A percentile compares a stretch with the other conserved stretches of the same genome.
Evolutionary conservation across 2,113 vertebrate genomes (phyloP).

Genomic region (Bos javanicus): DNA sequence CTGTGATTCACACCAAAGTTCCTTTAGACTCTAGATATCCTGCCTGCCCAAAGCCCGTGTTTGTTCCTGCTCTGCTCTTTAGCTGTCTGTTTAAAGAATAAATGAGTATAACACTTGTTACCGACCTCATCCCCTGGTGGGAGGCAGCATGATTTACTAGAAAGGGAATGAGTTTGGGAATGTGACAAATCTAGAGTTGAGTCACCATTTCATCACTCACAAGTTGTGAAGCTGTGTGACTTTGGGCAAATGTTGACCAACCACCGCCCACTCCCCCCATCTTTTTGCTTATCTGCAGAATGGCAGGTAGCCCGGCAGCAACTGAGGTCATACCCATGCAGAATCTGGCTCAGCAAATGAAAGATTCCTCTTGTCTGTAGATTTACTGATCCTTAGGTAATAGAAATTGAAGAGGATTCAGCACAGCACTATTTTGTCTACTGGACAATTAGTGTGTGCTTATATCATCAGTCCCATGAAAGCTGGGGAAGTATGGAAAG

Average conservation of each 20-base stretch:
- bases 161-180: not conserved
- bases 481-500: not conserved
- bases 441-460: not conserved
- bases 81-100: not conserved
- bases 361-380: not conserved
- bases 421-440: not conserved
- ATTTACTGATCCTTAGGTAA: not conserved
- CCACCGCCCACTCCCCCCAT: fast-evolving
- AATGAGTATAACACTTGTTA: not conserved
- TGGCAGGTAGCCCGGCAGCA: not conserved
- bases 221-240: not conserved
- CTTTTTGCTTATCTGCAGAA: not conserved
- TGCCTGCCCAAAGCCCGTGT: not conserved
- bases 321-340: not conserved
- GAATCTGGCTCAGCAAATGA: not conserved
- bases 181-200: not conserved
- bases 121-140: not conserved
- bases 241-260: not conserved
- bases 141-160: not conserved
- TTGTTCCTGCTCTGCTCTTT: not conserved
- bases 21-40: not conserved
- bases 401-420: not conserved
- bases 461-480: not conserved
- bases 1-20: not conserved
- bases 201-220: not conserved